Percentiles rank a stretch among this genome's conserved stretches.
phyloP scores from a whole-genome alignment of 2,113 vertebrate species.

The Nicator chloris region DNA sequence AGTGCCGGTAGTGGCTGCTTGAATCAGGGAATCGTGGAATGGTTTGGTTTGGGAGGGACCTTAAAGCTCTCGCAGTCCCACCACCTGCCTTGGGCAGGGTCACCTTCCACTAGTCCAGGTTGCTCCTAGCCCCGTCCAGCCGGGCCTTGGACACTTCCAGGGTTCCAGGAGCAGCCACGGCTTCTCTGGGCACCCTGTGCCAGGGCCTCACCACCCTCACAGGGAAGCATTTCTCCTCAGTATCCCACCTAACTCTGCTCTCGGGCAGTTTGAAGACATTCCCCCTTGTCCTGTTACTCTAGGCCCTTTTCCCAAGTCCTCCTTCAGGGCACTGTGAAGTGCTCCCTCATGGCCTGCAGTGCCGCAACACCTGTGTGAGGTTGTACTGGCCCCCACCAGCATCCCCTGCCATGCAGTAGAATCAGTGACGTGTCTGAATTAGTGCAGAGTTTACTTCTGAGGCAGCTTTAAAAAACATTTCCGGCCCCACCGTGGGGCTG shows the following conservation, averaged over 20 bases:
- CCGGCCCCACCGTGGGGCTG: accelerated
- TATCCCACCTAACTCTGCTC: no score
- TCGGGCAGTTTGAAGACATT: neutral
- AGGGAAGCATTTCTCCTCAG: neutral
- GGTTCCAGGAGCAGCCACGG: neutral
- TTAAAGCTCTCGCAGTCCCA: neutral
- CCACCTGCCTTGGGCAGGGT: neutral
- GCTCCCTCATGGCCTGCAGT: neutral
- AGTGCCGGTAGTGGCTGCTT: neutral
- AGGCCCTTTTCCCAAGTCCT: neutral
- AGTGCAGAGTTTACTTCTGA: neutral
- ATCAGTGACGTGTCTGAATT: neutral
- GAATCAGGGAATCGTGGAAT: neutral
- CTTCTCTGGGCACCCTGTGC: neutral
- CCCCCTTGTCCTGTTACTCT: neutral
- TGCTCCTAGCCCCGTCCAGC: accelerated
- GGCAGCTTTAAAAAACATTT: neutral
- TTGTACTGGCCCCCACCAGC: neutral
- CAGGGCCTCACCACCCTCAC: neutral
- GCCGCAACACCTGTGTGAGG: no score
- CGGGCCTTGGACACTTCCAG: no score
- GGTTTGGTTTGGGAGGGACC: neutral
- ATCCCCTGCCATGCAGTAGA: neutral
- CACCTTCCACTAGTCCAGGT: accelerated
- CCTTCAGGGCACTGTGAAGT: neutral